These are phyloP conservation scores for Gallinago undulata DNA, from an alignment of 2,113 vertebrate genomes.

Conservation along the genomic window DNA sequence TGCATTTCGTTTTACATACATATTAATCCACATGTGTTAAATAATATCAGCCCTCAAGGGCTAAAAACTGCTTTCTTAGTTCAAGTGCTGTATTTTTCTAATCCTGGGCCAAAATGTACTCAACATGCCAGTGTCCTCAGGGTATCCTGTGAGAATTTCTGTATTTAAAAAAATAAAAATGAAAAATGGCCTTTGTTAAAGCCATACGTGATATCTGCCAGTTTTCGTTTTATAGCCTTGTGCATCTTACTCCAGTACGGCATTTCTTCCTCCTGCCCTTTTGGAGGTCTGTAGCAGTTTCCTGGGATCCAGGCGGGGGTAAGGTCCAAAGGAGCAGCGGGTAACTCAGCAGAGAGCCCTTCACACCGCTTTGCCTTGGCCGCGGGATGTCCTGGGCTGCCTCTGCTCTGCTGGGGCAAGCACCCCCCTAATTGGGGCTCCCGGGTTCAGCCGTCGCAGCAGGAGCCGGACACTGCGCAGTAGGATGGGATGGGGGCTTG, in stretches of 20 bases:
- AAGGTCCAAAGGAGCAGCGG: not conserved
- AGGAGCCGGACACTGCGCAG: not conserved
- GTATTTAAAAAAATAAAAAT: not conserved
- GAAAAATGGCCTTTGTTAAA: not conserved
- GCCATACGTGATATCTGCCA: not conserved
- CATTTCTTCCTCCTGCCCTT: not conserved
- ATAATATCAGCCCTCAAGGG: not conserved
- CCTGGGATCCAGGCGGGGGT: not conserved
- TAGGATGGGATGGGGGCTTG: not conserved
- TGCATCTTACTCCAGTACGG: not conserved
- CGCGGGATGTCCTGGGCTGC: not conserved
- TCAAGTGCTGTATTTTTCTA: not conserved
- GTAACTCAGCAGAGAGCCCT: not conserved
- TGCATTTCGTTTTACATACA: slow-evolving; percentile 14
- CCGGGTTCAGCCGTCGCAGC: not conserved
- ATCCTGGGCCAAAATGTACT: slow-evolving; percentile 16
- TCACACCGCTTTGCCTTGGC: not conserved
- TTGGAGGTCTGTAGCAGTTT: not conserved
- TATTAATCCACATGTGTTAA: slow-evolving; percentile 34
- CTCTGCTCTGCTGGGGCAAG: not conserved
- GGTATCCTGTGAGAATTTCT: not conserved
- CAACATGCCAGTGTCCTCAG: not conserved
- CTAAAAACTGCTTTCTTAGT: not conserved
- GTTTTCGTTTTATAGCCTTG: not conserved
- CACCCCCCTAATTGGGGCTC: rapidly evolving